A percentile compares a stretch with the other conserved stretches of the same genome.
These are phyloP conservation scores for Prosapia bicincta DNA, from an alignment of 2,888 invertebrate genomes.

Conservation along the genomic window DNA sequence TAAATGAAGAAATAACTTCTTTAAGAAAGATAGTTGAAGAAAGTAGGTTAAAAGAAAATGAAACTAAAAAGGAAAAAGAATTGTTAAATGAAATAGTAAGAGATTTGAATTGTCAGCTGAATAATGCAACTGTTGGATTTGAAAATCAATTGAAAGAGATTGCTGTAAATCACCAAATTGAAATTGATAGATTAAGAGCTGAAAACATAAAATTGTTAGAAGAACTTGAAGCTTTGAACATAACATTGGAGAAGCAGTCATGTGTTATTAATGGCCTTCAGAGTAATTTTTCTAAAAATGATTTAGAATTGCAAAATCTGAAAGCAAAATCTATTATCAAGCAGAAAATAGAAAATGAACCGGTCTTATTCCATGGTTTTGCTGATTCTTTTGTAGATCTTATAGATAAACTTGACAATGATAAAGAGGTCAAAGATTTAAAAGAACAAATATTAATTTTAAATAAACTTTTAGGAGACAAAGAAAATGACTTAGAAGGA, in stretches of 20 bases:
- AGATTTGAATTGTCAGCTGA: background rate
- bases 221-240: background rate
- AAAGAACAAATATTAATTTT: background rate
- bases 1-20: background rate
- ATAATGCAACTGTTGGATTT: background rate
- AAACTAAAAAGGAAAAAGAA: background rate
- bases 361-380: background rate
- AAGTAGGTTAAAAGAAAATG: background rate
- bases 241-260: background rate
- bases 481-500: constrained; percentile 20
- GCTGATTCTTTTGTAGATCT: background rate
- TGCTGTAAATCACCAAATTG: background rate
- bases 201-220: background rate
- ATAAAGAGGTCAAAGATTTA: background rate
- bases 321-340: background rate
- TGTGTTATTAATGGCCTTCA: background rate
- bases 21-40: background rate
- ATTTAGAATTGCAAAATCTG: background rate
- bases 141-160: background rate
- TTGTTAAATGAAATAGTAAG: background rate
- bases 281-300: background rate
- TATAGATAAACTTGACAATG: background rate
- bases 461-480: constrained; percentile 15
- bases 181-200: background rate
- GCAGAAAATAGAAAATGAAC: background rate